These are phyloP conservation scores for Nibea coibor DNA, from an alignment of 2,113 vertebrate species.

Conservation along the genomic window DNA sequence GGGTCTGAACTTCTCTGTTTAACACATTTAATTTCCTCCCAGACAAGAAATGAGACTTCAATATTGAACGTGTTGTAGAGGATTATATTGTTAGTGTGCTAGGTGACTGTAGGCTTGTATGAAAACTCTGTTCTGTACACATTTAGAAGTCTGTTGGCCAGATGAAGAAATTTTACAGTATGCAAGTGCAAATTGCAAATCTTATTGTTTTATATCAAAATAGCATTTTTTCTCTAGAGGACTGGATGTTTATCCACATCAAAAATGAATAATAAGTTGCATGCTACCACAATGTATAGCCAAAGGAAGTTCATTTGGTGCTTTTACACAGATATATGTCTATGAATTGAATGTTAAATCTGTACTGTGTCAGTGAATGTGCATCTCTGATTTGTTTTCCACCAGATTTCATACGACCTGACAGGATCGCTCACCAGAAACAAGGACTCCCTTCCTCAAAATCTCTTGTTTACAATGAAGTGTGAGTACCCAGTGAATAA, in stretches of 20 bases:
- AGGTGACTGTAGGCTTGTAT: not conserved
- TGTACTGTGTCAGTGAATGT: not conserved
- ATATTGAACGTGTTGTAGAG: not conserved
- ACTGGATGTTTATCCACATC: not conserved
- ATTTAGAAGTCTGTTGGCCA: no score
- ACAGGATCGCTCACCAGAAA: slow-evolving; percentile 91
- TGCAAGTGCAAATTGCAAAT: not conserved
- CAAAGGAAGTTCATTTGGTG: no score
- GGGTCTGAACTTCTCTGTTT: no score
- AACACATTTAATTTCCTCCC: not conserved
- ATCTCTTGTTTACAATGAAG: slow-evolving; percentile 94
- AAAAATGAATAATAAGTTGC: no score
- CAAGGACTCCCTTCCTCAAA: slow-evolving; percentile 94
- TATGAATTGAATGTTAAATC: not conserved
- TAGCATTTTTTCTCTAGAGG: not conserved
- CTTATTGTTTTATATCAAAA: not conserved
- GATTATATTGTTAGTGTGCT: not conserved
- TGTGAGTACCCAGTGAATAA: slow-evolving; percentile 85
- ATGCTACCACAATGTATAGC: no score
- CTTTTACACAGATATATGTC: not conserved
- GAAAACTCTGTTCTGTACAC: not conserved
- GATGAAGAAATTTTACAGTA: no score
- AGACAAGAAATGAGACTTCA: not conserved
- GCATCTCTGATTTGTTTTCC: slow-evolving; percentile 53
- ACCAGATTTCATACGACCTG: slow-evolving; percentile 92